phyloP scores from a whole-genome alignment of 2,113 vertebrate genomes.

The Protobothrops mucrosquamatus region DNA sequence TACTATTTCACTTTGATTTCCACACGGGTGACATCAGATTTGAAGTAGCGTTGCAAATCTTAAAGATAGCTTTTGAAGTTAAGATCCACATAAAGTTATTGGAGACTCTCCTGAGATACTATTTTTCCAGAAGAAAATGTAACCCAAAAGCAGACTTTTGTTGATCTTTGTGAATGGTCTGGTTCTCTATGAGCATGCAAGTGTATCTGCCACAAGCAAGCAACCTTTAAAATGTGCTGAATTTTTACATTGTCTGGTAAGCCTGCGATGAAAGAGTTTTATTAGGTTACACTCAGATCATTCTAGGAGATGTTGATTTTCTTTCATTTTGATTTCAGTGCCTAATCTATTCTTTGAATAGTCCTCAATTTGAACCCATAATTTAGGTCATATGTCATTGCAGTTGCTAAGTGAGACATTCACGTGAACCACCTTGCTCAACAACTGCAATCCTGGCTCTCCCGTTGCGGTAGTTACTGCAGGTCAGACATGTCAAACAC shows the following conservation, averaged over 20 bases:
- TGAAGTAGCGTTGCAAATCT: background rate
- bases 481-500: too few species aligned
- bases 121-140: background rate
- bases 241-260: background rate
- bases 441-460: background rate
- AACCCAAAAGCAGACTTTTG: background rate
- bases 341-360: background rate
- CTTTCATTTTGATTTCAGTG: background rate
- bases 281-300: background rate
- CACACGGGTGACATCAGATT: background rate
- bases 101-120: background rate
- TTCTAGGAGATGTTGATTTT: background rate
- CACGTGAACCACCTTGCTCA: background rate
- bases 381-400: background rate
- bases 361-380: background rate
- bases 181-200: background rate
- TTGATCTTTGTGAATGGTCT: background rate
- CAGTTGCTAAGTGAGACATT: background rate
- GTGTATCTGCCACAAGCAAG: background rate
- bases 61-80: background rate
- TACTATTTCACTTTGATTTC: background rate
- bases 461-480: background rate
- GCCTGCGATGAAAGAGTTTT: background rate
- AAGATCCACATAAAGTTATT: background rate
- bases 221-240: background rate